Evolutionary conservation across 1,140 invertebrate species (phyloP), one percentile per base, ranked within the genome.

Genomic region (Alviniconcha marisindica): DNA sequence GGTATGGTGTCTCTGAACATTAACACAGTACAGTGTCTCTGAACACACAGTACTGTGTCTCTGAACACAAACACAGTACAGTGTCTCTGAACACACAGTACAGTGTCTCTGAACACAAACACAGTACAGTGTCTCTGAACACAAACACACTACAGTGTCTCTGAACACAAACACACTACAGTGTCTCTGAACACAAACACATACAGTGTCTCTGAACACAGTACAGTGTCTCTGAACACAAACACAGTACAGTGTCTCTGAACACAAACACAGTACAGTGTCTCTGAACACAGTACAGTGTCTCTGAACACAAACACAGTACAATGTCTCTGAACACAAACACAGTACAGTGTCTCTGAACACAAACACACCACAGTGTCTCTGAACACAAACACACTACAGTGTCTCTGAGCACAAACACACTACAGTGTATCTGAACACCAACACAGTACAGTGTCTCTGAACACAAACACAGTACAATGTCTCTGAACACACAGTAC

Each of bases 171-270:
- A n/a, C n/a, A n/a, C n/a, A n/a, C n/a, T n/a, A n/a, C n/a, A n/a
- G n/a, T n/a, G n/a, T n/a, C n/a, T n/a, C n/a, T n/a, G n/a, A n/a
- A n/a, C n/a, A n/a, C n/a, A 48, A 48, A 48, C 44, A 48, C 44
- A 48, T 18, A 48, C 44, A 48, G 44, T 18, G 18, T 18, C 5
- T 10, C 44, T 10, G 7, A 48, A n/a, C 63, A 69, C 63, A 31
- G n/a, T n/a, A 83, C 21, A 7, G 44, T 78, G 38, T 78, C 73
- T 69, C 82, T 77, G 54, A 33, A 31, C 33, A 31, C 56, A 44
- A n/a, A 28, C n/a, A 31, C n/a, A 31, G 24, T 24, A 69, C 33
- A 69, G n/a, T 12, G 12, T 12, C 5, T 5, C 33, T 10, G 5
- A 28, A 69, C n/a, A 31, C 63, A 69, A n/a, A 69, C 63, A 69